Base-by-base conservation (phyloP, 2,113 vertebrate genomes). In the Willisornis vidua region DNA sequence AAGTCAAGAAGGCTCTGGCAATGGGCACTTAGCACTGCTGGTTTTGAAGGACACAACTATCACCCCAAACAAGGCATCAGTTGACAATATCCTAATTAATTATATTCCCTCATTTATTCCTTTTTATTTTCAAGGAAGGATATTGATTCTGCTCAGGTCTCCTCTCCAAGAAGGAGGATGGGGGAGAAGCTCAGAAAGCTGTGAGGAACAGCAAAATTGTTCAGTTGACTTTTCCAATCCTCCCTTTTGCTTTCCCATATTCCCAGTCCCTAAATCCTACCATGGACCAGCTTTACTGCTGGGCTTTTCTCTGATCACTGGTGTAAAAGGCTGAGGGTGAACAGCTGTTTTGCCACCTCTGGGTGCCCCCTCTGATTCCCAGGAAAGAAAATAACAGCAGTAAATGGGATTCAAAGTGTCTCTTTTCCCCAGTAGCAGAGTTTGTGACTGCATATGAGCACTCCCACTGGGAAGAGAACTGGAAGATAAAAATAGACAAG, bases 401-500 rank as follows among this genome's bases (percentile, higher is more conserved):
- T 81, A 92, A 70, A 81, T 81, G 88, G 39, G 26, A 59, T 86
- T 70, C 22, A 54, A 79, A 82, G 70, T 33, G 51, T 46, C 4
- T 16, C 49, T 94, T 86, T 51, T 14, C 15, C 54, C 55, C 39
- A 67, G 58, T 14, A 87, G 74, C 55, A 59, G 85, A 80, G 74
- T 93, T 80, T 74, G 58, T 48, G 75, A 74, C 41, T 31, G 43
- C 2, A 0, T 73, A 54, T 0, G 7, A 94, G 71, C 2, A 2
- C 43, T 96, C 71, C 75, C 81, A 71, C 28, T 80, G 87, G 87
- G 85, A 89, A 76, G 17, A n/a, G 19, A 78, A 72, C 58, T 75
- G 61, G 62, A 55, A 90, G 87, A 84, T 77, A 90, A 93, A 95
- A 97, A 88, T 33, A 89, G 85, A 61, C 12, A 20, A 91, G 74